phyloP scores from a whole-genome alignment of 1,140 invertebrate genomes.

The Zaprionus ghesquierei region DNA sequence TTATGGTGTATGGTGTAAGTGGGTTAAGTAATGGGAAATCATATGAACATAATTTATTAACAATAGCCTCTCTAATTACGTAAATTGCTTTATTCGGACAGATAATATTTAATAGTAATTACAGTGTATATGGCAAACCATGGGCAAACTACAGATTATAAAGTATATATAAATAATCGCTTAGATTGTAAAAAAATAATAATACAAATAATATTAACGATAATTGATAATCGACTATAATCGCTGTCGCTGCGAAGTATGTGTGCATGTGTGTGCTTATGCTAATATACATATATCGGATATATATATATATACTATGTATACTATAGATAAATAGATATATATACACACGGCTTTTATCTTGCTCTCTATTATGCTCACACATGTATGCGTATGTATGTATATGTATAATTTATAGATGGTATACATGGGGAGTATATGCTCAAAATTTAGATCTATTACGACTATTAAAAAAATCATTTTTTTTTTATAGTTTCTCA shows the following conservation, averaged over 20 bases:
- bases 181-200: conserved; percentile 16
- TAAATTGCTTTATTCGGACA: conserved; percentile 40
- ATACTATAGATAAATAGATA: conserved; percentile 9
- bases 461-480: conserved; percentile 33
- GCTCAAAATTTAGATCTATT: not conserved
- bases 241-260: conserved; percentile 36
- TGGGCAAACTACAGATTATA: conserved; percentile 8
- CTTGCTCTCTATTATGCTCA: too few relatives aligned
- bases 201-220: conserved; percentile 13
- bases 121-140: conserved; percentile 26
- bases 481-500: conserved; percentile 22
- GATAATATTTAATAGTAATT: conserved; percentile 48
- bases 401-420: conserved; percentile 1
- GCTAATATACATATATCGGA: conserved; percentile 22
- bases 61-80: conserved; percentile 13
- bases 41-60: conserved; percentile 6
- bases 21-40: too few relatives aligned
- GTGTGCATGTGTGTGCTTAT: conserved; percentile 5
- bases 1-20: too few relatives aligned
- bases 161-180: not conserved
- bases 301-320: conserved; percentile 5
- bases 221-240: not conserved
- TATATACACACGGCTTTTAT: conserved; percentile 1
- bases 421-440: not conserved
- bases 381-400: not conserved